These are phyloP conservation scores for Achroia grisella DNA, from an alignment of 1,140 invertebrate species.

Conservation along the genomic window DNA sequence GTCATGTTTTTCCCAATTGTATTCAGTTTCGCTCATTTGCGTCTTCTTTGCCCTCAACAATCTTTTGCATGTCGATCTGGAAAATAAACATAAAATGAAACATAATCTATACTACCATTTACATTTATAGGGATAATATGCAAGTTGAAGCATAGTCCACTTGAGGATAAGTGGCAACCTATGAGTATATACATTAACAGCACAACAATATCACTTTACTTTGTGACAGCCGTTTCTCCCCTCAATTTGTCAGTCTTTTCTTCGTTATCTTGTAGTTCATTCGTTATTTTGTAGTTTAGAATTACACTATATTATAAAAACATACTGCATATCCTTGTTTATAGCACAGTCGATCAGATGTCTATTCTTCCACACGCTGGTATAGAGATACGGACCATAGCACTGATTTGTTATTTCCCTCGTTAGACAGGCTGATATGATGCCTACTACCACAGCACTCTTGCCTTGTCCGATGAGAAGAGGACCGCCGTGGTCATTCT, in stretches of 20 bases:
- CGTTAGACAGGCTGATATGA: conserved; percentile 38
- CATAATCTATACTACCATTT: no score
- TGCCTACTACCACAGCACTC: conserved; percentile 24
- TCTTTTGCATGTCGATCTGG: conserved; percentile 27
- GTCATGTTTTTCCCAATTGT: conserved; percentile 15
- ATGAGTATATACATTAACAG: no score
- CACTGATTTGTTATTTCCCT: conserved; percentile 29
- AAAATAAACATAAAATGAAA: conserved; percentile 10
- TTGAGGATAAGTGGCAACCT: no score
- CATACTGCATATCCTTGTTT: conserved; percentile 32
- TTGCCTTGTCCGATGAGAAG: conserved; percentile 32
- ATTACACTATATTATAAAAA: not conserved
- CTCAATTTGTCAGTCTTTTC: no score
- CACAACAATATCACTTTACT: no score
- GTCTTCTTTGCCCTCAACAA: conserved; percentile 23
- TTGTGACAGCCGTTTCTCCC: no score
- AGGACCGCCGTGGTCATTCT: conserved; percentile 49
- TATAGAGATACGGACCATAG: conserved; percentile 43
- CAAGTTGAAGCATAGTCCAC: no score
- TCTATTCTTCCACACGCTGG: conserved; percentile 37
- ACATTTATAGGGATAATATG: no score
- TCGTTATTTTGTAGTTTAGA: not conserved
- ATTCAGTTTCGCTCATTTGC: conserved; percentile 24
- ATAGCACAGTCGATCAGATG: conserved; percentile 40
- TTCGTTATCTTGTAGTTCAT: no score